A percentile compares a stretch with the other conserved stretches of the same genome.
phyloP scores from a whole-genome alignment of 2,113 vertebrate genomes.

The Menidia beryllina region DNA sequence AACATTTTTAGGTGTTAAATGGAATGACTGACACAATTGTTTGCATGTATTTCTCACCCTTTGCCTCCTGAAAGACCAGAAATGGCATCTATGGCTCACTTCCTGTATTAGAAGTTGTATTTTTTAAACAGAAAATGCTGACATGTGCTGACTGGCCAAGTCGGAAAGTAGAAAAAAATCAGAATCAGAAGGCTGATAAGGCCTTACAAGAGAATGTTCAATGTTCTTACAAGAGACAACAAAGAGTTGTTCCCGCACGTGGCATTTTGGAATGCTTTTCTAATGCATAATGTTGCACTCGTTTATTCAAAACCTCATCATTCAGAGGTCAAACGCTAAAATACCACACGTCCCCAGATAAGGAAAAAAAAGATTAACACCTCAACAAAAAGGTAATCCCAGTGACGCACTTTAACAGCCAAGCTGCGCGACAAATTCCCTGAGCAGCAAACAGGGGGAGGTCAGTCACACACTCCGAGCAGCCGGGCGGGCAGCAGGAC shows the following conservation, averaged over 20 bases:
- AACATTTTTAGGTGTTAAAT: neutral
- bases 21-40: no score
- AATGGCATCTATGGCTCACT: no score
- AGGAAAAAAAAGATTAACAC: constrained; percentile 8
- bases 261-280: neutral
- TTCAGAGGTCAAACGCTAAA: neutral
- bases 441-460: neutral
- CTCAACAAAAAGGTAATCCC: neutral
- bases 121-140: neutral
- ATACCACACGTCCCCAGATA: neutral
- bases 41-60: no score
- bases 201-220: no score
- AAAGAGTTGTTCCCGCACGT: constrained; percentile 3
- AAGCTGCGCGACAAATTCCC: neutral
- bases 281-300: neutral
- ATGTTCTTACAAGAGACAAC: neutral
- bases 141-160: constrained; percentile 28
- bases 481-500: constrained; percentile 11
- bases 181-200: no score
- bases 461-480: constrained; percentile 1
- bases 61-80: neutral
- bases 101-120: no score
- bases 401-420: constrained; percentile 8
- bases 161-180: no score
- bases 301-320: neutral